A percentile compares a stretch with the other conserved stretches of the same genome.
Conservation (phyloP, 2,888 invertebrate genomes). For the Microctonus aethiopoides region DNA sequence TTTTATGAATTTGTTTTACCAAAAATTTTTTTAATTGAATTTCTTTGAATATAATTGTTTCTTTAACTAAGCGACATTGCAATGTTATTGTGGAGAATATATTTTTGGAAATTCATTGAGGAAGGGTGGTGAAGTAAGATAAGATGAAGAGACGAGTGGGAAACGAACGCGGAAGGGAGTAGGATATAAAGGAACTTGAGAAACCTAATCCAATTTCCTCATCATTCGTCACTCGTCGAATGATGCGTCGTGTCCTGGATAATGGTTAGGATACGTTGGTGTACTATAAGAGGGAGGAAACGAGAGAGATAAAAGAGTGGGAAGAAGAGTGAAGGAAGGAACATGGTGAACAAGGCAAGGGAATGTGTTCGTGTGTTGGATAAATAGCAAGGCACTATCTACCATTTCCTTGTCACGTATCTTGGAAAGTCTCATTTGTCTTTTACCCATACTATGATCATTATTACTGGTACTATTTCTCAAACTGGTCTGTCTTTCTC, state of each 20-base stretch:
- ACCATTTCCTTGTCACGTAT: slow-evolving; percentile 15
- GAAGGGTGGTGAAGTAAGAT: neutral
- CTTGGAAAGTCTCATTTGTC: slow-evolving; percentile 38
- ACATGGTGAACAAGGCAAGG: slow-evolving; percentile 1
- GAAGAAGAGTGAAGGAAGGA: slow-evolving; percentile 15
- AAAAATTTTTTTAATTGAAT: neutral
- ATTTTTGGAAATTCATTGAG: neutral
- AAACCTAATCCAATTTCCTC: slow-evolving; percentile 47
- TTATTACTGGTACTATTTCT: slow-evolving; percentile 27
- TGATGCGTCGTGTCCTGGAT: slow-evolving; percentile 26
- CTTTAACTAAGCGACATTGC: neutral
- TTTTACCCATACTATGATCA: slow-evolving; percentile 4
- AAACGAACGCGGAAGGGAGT: slow-evolving; percentile 1
- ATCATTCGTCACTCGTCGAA: slow-evolving; percentile 42
- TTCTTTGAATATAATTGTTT: too few species aligned
- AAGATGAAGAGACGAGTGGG: slow-evolving; percentile 10
- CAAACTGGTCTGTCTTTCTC: slow-evolving; percentile 2
- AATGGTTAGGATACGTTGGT: neutral
- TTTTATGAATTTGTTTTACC: too few species aligned
- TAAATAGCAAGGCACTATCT: slow-evolving; percentile 24
- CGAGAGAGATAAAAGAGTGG: slow-evolving; percentile 4
- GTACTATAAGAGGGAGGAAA: neutral
- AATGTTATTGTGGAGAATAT: neutral
- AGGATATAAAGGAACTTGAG: slow-evolving; percentile 10
- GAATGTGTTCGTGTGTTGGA: slow-evolving; percentile 27